Evolutionary conservation across 2,797 vertebrate species (phyloP), one percentile per base, ranked within the genome.

Genomic region (Geotrypetes seraphini): DNA sequence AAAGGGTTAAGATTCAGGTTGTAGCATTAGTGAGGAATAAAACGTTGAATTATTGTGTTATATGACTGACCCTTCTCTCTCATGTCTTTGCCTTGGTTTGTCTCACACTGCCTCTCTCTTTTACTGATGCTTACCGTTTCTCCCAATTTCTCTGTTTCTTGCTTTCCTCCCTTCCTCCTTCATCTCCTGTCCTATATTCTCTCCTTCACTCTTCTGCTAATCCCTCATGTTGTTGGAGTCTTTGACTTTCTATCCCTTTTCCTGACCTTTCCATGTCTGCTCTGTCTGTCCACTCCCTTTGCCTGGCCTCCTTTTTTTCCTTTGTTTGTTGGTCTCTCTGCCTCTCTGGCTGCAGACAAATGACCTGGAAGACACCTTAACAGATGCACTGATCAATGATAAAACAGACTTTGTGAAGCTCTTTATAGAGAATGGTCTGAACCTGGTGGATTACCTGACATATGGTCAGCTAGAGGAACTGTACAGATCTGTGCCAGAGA

Each of bases 341-440:
- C 9, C 13, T n/a, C 4, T 29, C 10, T 42, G 50, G 28, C 7
- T 40, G 7, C 40, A 95, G 91, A 81, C 88, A n/a, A 43, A 66
- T 1, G 86, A 92, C 48, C 47, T 95, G 50, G 72, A 84, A 25
- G 82, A 83, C 19, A 83, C 87, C 16, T 89, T 95, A 83, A 85
- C 79, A 1, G 88, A 91, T 2, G 89, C 90, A 1, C 55, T 95
- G 39, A 51, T 91, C 35, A 91, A 88, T 0, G 52, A 95, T 65
- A 88, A 89, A 43, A 86, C 90, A 1, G 78, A 89, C 33, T 92
- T 95, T 40, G 87, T 94, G 14, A 86, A 86, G 11, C 77, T 94
- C 34, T 90, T 95, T 50, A 82, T 84, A 10, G 87, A 90, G 32
- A 90, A 81, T 1, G 86, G 88, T 5, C 69, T 90, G 28, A 88